Percentiles rank a stretch among this genome's conserved stretches.
phyloP scores from a whole-genome alignment of 2,888 invertebrate species.

The Epiperipatus broadwayi region DNA sequence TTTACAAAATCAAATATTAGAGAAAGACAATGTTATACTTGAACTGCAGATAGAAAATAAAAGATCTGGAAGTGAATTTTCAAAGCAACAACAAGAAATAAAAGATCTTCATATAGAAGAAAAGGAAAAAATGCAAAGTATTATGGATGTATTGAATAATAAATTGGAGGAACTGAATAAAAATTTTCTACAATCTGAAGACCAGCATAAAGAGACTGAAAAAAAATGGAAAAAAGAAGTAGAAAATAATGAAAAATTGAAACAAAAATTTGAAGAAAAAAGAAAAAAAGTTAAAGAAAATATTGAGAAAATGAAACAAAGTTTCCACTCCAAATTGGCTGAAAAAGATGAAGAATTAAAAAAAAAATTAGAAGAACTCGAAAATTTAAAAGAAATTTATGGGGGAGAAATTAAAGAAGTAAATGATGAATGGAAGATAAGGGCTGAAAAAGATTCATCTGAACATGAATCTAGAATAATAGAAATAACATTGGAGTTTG shows the following conservation, averaged over 20 bases:
- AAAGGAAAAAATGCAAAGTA: neutral
- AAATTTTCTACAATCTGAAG: too few species aligned
- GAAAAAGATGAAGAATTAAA: conserved; percentile 19
- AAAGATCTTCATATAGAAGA: neutral
- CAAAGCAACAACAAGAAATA: neutral
- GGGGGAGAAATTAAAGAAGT: conserved; percentile 29
- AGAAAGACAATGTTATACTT: conserved; percentile 12
- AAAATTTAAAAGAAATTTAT: conserved; percentile 19
- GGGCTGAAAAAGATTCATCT: neutral
- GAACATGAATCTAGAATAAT: neutral
- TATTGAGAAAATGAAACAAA: neutral
- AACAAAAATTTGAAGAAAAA: conserved; percentile 1
- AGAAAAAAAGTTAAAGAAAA: conserved; percentile 8
- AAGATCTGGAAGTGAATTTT: conserved; percentile 5
- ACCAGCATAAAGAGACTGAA: conserved; percentile 11
- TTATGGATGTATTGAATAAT: conserved; percentile 1
- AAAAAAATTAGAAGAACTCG: conserved; percentile 25
- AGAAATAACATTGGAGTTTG: neutral
- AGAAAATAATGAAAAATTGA: conserved; percentile 11
- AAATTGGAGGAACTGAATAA: too few species aligned
- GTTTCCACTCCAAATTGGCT: conserved; percentile 17
- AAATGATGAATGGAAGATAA: conserved; percentile 23
- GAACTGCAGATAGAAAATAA: conserved; percentile 14
- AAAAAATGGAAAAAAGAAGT: conserved; percentile 12
- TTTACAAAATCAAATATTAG: conserved; percentile 15